Conservation (phyloP, 2,888 invertebrate species). For the Agriopis leucophaearia region DNA sequence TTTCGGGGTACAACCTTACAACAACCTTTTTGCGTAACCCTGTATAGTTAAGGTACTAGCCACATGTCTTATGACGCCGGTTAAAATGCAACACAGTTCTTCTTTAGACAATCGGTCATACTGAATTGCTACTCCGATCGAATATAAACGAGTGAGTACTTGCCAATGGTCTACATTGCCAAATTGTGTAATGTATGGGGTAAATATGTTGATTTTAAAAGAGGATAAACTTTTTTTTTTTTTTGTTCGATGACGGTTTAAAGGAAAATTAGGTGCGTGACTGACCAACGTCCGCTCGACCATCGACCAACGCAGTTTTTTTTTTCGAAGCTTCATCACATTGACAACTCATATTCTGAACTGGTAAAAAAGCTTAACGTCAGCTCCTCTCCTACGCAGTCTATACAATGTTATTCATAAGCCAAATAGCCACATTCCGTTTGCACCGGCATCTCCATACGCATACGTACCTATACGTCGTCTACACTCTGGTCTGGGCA, state of each 20-base stretch:
- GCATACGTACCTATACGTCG: background rate
- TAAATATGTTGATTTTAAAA: background rate
- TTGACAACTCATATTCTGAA: background rate
- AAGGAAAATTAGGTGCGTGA: no score
- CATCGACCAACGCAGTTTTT: no score
- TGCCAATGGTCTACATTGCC: slow-evolving; percentile 13
- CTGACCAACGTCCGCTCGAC: no score
- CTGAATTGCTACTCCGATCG: slow-evolving; percentile 12
- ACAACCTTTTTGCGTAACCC: no score
- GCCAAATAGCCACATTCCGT: slow-evolving; percentile 26
- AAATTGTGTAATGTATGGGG: slow-evolving; percentile 21
- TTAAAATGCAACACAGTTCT: slow-evolving; percentile 24
- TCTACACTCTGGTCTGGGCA: background rate
- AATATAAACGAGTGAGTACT: slow-evolving; percentile 21
- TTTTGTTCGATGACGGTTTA: background rate
- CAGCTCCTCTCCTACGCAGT: slow-evolving; percentile 6
- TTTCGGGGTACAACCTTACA: no score
- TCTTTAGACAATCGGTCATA: slow-evolving; percentile 31
- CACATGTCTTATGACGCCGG: background rate
- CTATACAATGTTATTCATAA: slow-evolving; percentile 30
- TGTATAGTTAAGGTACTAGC: background rate
- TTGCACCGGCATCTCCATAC: slow-evolving; percentile 20
- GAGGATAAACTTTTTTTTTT: background rate
- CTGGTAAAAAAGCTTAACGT: background rate
- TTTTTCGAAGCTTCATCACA: no score